These are phyloP conservation scores for Bubo blakistoni DNA, from an alignment of 2,113 vertebrate species.

Conservation along the genomic window DNA sequence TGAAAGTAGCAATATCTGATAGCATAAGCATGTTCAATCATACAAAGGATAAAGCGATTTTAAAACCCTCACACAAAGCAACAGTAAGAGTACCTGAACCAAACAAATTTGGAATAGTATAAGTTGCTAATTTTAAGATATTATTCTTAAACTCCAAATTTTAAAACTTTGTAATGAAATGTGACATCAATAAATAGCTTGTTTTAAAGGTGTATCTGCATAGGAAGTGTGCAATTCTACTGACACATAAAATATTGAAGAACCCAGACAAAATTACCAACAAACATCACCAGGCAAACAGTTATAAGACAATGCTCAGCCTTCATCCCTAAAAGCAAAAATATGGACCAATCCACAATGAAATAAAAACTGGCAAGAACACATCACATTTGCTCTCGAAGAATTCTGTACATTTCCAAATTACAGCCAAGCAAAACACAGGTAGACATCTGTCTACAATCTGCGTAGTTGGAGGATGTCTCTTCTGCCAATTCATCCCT, in stretches of 20 bases:
- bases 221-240: not conserved
- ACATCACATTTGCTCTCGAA: not conserved
- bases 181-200: not conserved
- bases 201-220: not conserved
- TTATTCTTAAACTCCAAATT: not conserved
- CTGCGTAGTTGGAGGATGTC: not conserved
- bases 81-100: not conserved
- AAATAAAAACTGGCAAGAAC: not conserved
- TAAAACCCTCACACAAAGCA: not conserved
- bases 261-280: not conserved
- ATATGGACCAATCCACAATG: not conserved
- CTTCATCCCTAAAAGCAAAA: not conserved
- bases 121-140: not conserved
- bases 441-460: constrained; percentile 11
- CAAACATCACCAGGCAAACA: not conserved
- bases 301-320: not conserved
- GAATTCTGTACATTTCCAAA: not conserved
- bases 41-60: not conserved
- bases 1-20: not conserved
- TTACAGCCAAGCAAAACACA: constrained; percentile 9
- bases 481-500: not conserved
- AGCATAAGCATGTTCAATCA: not conserved
- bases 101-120: not conserved
- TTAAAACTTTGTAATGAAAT: not conserved
- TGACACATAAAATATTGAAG: not conserved